Evolutionary conservation across 1,140 invertebrate species (phyloP).

Genomic region (Mercenaria mercenaria): DNA sequence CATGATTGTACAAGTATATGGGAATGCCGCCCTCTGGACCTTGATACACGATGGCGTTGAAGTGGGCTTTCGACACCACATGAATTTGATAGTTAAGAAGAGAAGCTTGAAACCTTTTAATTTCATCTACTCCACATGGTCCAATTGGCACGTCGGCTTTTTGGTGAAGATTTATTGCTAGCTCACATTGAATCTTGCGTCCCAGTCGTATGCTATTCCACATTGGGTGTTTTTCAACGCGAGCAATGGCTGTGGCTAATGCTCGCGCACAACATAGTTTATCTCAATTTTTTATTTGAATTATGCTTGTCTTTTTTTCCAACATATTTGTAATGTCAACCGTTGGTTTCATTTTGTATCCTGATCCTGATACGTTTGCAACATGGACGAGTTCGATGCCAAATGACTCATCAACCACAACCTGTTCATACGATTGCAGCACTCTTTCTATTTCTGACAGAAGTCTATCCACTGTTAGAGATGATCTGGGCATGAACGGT

Average conservation of each 20-base stretch:
- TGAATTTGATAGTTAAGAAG: slow-evolving; percentile 21
- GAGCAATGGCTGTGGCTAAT: neutral
- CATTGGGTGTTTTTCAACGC: slow-evolving; percentile 3
- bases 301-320: slow-evolving; percentile 7
- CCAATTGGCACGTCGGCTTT: slow-evolving; percentile 6
- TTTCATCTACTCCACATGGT: slow-evolving; percentile 30
- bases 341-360: slow-evolving; percentile 10
- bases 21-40: slow-evolving; percentile 28
- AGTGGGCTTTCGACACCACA: slow-evolving; percentile 29
- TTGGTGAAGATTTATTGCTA: slow-evolving; percentile 13
- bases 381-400: slow-evolving; percentile 35
- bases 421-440: neutral
- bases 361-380: neutral
- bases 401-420: slow-evolving; percentile 31
- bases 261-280: slow-evolving; percentile 19
- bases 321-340: neutral
- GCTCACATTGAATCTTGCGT: neutral
- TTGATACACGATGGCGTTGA: slow-evolving; percentile 43
- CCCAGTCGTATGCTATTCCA: slow-evolving; percentile 47
- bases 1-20: slow-evolving; percentile 18
- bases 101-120: slow-evolving; percentile 19
- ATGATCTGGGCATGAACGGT: neutral
- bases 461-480: neutral
- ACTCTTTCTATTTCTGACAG: neutral
- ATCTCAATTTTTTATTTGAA: slow-evolving; percentile 27